A percentile compares a stretch with the other conserved stretches of the same genome.
Evolutionary conservation across 2,888 invertebrate genomes (phyloP).

Genomic region (Ditylenchus weischeri): DNA sequence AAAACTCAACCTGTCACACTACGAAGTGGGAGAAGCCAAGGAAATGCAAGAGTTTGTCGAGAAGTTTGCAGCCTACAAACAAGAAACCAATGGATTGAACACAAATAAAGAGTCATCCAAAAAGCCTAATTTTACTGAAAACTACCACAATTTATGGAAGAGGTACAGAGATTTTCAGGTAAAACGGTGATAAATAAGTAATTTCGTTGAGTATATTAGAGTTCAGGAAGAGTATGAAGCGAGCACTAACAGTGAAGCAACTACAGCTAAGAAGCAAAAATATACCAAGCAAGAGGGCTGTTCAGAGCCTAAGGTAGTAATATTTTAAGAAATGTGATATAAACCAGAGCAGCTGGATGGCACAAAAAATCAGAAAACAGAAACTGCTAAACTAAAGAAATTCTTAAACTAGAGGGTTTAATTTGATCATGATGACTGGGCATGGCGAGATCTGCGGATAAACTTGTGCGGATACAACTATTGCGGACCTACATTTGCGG

Average conservation of each 20-base stretch:
- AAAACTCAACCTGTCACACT: conserved; percentile 10
- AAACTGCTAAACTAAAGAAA: too few species aligned
- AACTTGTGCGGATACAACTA: too few species aligned
- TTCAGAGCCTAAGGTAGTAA: not conserved
- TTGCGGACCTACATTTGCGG: too few species aligned
- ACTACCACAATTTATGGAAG: conserved; percentile 10
- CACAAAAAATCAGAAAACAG: too few species aligned
- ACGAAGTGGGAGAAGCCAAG: conserved; percentile 14
- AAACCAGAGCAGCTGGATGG: too few species aligned
- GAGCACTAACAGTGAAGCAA: too few species aligned
- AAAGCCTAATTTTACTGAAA: conserved; percentile 5
- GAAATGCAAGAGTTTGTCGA: conserved; percentile 20
- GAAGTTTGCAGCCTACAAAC: conserved; percentile 5
- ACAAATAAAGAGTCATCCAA: not conserved
- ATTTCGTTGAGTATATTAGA: too few species aligned
- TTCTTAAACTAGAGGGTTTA: too few species aligned
- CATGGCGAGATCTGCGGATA: too few species aligned
- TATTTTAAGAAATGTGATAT: not conserved
- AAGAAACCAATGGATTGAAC: conserved; percentile 2
- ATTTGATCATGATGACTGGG: too few species aligned
- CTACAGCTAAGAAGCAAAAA: too few species aligned
- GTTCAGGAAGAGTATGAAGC: too few species aligned
- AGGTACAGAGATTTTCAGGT: conserved; percentile 10
- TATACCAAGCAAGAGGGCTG: not conserved
- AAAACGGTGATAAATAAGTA: not conserved